A percentile compares a stretch with the other conserved stretches of the same genome.
phyloP scores from a whole-genome alignment of 2,888 invertebrate species.

The Miltochrista miniata region DNA sequence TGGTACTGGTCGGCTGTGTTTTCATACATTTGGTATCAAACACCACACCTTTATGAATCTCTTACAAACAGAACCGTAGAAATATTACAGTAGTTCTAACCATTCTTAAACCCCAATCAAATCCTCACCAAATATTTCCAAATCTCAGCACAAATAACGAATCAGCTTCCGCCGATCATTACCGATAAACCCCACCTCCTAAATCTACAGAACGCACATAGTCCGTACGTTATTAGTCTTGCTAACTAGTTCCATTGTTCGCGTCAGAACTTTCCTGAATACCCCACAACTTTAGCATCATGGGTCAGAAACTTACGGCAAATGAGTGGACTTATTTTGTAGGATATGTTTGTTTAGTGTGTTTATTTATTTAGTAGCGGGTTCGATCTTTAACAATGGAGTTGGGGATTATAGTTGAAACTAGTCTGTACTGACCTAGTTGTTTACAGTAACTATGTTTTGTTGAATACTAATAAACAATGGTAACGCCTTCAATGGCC shows the following conservation, averaged over 20 bases:
- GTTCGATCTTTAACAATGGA: not conserved
- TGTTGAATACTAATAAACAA: too few species aligned
- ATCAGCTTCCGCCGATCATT: conserved; percentile 2
- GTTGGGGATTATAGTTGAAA: too few species aligned
- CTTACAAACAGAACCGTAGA: too few species aligned
- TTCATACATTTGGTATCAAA: too few species aligned
- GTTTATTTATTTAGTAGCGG: conserved; percentile 6
- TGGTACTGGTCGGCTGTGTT: too few species aligned
- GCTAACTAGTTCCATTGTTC: conserved; percentile 28
- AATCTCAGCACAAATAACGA: not conserved
- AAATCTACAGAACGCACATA: conserved; percentile 12
- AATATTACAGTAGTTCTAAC: too few species aligned
- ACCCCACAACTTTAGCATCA: conserved; percentile 8
- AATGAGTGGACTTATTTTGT: conserved; percentile 17
- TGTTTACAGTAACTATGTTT: too few species aligned
- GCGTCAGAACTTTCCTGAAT: conserved; percentile 10
- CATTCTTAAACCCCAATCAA: too few species aligned
- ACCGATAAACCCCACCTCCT: conserved; percentile 4
- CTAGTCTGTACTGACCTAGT: too few species aligned
- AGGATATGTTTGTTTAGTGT: conserved; percentile 24
- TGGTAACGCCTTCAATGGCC: too few species aligned
- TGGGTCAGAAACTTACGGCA: conserved; percentile 20
- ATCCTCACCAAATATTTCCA: not conserved
- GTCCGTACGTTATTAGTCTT: conserved; percentile 19
- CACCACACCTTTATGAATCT: too few species aligned